A percentile compares a stretch with the other conserved stretches of the same genome.
Evolutionary conservation across 2,113 vertebrate species (phyloP).

Genomic region (Psephotus haematonotus): DNA sequence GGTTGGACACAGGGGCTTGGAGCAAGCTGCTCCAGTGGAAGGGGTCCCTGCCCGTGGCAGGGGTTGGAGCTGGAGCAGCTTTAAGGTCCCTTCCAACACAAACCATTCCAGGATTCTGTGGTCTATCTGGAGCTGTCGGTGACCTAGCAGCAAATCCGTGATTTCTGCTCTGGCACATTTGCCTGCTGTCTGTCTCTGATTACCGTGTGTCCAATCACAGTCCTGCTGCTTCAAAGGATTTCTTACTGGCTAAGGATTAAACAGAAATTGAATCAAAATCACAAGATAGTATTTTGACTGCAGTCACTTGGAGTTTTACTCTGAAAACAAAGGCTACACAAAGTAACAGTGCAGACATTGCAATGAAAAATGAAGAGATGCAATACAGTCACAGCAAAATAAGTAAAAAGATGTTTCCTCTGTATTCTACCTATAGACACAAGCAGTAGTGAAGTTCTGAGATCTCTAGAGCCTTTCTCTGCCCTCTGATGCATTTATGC

Average conservation of each 20-base stretch:
- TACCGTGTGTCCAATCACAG: background rate
- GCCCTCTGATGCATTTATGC: background rate
- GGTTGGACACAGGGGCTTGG: background rate
- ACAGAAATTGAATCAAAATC: background rate
- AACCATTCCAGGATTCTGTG: background rate
- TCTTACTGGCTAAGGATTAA: conserved; percentile 1
- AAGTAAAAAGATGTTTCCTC: background rate
- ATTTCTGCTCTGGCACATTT: background rate
- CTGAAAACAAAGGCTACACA: background rate
- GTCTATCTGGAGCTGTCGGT: background rate
- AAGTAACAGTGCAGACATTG: background rate
- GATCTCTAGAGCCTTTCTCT: background rate
- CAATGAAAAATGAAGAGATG: background rate
- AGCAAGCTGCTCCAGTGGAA: background rate
- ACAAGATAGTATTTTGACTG: background rate
- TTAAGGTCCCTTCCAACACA: background rate
- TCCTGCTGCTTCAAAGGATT: background rate
- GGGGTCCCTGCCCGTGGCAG: background rate
- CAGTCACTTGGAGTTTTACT: background rate
- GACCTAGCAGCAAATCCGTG: background rate
- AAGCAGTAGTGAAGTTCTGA: background rate
- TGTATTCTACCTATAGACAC: background rate
- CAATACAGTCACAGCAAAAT: background rate
- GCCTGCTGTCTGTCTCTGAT: background rate
- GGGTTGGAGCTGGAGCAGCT: background rate